Conservation (phyloP, 2,113 vertebrate genomes). For the Alethe castanea region DNA sequence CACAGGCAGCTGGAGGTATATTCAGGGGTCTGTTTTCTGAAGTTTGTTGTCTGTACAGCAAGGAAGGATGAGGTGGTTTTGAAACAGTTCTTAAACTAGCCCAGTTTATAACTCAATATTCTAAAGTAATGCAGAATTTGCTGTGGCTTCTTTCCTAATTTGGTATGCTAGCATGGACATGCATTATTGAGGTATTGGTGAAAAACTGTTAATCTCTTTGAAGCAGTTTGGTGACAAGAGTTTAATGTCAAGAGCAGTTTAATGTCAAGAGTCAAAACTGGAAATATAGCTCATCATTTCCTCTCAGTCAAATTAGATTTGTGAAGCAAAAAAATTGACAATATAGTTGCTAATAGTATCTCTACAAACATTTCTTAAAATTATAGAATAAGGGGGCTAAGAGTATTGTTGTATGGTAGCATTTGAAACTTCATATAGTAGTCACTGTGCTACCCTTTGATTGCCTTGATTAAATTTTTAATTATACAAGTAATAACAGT, state of each 20-base stretch:
- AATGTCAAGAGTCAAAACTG: background rate
- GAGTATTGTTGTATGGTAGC: background rate
- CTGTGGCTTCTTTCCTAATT: background rate
- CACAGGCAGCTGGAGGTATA: background rate
- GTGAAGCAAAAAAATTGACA: background rate
- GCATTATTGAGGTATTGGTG: background rate
- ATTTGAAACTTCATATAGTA: background rate
- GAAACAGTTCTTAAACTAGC: background rate
- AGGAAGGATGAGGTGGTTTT: background rate
- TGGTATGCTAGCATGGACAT: background rate
- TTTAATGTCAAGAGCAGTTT: background rate
- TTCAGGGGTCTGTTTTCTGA: background rate
- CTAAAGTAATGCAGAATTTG: background rate
- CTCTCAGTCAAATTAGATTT: background rate
- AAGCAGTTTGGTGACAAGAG: background rate
- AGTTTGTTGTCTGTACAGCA: background rate
- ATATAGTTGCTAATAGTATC: background rate
- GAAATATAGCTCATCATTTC: background rate
- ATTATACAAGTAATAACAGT: background rate
- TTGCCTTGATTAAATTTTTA: background rate
- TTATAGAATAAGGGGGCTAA: background rate
- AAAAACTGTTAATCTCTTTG: background rate
- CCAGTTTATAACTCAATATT: background rate
- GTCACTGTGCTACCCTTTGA: background rate
- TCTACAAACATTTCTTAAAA: background rate